Conservation (phyloP, 2,888 invertebrate species). For the Philopedon plagiatum region DNA sequence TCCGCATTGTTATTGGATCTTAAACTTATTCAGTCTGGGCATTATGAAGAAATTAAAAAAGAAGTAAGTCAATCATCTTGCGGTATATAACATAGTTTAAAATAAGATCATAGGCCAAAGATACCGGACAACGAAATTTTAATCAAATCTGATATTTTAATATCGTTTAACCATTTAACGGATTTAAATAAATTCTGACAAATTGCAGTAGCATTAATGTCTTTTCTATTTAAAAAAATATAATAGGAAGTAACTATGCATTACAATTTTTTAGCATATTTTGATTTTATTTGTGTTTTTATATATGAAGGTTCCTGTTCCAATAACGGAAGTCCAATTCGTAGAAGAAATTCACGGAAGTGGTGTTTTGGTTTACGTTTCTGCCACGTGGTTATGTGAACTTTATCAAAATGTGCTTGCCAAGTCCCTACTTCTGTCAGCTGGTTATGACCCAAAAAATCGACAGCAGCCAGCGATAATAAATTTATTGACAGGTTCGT, state of each 20-base stretch:
- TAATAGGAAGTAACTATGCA: no score
- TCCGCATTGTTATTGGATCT: constrained; percentile 87
- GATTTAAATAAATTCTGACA: no score
- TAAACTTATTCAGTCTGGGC: constrained; percentile 82
- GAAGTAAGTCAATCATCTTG: constrained; percentile 64
- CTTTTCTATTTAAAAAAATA: no score
- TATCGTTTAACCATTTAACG: no score
- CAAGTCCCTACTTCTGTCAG: constrained; percentile 78
- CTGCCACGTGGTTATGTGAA: constrained; percentile 94
- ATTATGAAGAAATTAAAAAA: constrained; percentile 74
- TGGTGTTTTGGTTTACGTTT: constrained; percentile 92
- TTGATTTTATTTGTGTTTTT: not conserved
- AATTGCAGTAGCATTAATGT: no score
- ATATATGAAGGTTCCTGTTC: constrained; percentile 66
- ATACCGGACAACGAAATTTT: no score
- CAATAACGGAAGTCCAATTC: constrained; percentile 88
- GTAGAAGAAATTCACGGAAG: constrained; percentile 93
- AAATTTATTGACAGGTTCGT: constrained; percentile 80
- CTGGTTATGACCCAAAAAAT: constrained; percentile 75
- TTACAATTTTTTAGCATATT: not conserved
- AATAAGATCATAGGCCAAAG: no score
- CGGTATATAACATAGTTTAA: no score
- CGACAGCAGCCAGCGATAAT: constrained; percentile 77
- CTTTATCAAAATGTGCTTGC: constrained; percentile 90
- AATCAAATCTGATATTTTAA: no score